phyloP scores from a whole-genome alignment of 2,797 vertebrate genomes.

The Danio kyathit region DNA sequence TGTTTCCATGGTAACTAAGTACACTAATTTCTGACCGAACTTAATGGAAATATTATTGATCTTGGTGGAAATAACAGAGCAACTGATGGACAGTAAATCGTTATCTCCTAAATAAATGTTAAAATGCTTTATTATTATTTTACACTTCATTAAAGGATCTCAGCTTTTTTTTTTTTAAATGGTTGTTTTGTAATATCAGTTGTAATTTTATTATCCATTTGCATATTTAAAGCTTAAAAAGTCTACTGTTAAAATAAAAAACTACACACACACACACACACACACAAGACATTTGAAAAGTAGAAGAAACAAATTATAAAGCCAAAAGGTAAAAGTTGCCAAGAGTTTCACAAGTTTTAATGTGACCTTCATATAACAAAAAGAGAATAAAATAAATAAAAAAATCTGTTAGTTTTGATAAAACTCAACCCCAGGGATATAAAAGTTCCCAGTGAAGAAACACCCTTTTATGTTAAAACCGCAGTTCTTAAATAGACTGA shows the following conservation, averaged over 20 bases:
- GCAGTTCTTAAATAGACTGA: background rate
- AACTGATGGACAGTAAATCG: slow-evolving; percentile 3
- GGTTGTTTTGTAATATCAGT: background rate
- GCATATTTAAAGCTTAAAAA: background rate
- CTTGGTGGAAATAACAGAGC: background rate
- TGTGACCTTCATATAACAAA: slow-evolving; percentile 20
- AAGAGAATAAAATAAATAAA: background rate
- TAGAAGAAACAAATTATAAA: background rate
- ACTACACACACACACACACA: background rate
- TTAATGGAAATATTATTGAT: background rate
- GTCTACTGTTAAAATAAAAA: background rate
- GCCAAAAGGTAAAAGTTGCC: slow-evolving; percentile 9
- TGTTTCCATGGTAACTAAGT: slow-evolving; percentile 6
- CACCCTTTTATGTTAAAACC: slow-evolving; percentile 26
- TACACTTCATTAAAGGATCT: background rate
- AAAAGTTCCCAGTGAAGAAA: slow-evolving; percentile 23
- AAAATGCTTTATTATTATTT: slow-evolving; percentile 1
- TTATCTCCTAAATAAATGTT: background rate
- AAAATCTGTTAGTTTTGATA: slow-evolving; percentile 22
- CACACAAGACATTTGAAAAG: background rate
- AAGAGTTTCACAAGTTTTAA: slow-evolving; percentile 16
- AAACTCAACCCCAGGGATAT: slow-evolving; percentile 15
- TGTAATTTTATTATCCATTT: background rate
- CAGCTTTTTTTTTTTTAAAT: too few relatives aligned
- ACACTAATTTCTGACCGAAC: background rate